Evolutionary conservation across 2,797 vertebrate genomes (phyloP), one percentile per base, ranked within the genome.

Genomic region (Typhlichthys subterraneus): DNA sequence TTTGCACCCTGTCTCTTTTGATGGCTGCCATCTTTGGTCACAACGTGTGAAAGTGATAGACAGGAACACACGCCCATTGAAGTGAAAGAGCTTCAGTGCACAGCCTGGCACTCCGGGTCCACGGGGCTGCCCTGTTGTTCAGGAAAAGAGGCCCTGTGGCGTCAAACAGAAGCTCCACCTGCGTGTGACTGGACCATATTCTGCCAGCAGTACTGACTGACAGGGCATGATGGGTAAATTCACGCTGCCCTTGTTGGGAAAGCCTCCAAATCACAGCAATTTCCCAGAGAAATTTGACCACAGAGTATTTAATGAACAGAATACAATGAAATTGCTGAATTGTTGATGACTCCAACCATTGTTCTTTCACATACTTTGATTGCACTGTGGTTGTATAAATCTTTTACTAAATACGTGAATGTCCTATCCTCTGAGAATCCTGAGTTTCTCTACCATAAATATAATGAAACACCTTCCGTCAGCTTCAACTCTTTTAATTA

Each of bases 141-240:
- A 54, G 65, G 67, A 56, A 76, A 67, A 70, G 67, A 45, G 60
- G 80, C 70, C 63, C 63, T 56, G 62, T 87, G 69, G 82, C 75
- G 82, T 90, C 85, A 87, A 85, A 89, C 83, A 81, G 82, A 83
- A 87, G 83, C 80, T 73, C 72, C 83, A 83, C 82, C 76, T 81
- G 72, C 69, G 49, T 71, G 53, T 86, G 84, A 87, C 80, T 81
- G 45, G 50, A 60, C 42, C 42, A 65, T 60, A 8, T 29, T 58
- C 77, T 77, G 78, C 80, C 80, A 77, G 72, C 19, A 56, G 60
- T 56, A 45, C 64, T 62, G 53, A 53, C 75, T 62, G 53, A 53
- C 75, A 56, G 48, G 23, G 52, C 64, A 63, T 48, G 62, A 75
- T 48, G 59, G 55, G 62, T 50, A 29, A 29, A 29, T 4, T 15